Percentiles rank a stretch among this genome's conserved stretches.
Conservation (phyloP, 2,888 invertebrate genomes). For the Nomada ruficornis region DNA sequence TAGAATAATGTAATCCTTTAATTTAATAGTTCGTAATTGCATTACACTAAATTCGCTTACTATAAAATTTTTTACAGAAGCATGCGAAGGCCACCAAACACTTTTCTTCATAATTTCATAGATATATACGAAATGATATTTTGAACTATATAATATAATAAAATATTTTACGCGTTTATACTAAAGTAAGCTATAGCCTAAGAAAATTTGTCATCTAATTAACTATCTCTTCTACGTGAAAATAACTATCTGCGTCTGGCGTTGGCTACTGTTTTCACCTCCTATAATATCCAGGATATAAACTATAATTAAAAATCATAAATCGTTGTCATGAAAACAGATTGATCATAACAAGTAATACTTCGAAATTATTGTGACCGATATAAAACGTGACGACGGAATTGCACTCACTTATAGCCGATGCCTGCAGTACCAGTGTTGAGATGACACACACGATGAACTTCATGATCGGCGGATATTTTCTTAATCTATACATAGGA, state of each 20-base stretch:
- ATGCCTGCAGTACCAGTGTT: slow-evolving; percentile 75
- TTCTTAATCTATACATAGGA: slow-evolving; percentile 44
- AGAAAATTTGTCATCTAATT: slow-evolving; percentile 12
- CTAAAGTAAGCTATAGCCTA: neutral
- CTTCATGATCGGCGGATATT: slow-evolving; percentile 73
- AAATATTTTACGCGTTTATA: neutral
- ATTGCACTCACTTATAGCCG: slow-evolving; percentile 79
- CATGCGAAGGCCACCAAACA: slow-evolving; percentile 11
- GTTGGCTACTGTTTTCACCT: slow-evolving; percentile 72
- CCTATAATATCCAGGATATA: slow-evolving; percentile 74
- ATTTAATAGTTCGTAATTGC: slow-evolving; percentile 8
- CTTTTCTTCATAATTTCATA: slow-evolving; percentile 5
- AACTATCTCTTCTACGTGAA: slow-evolving; percentile 36
- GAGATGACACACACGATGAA: slow-evolving; percentile 74
- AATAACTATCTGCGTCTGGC: slow-evolving; percentile 52
- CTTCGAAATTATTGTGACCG: slow-evolving; percentile 39
- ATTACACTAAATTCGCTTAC: slow-evolving; percentile 23
- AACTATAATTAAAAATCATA: slow-evolving; percentile 76
- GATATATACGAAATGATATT: neutral
- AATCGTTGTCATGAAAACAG: slow-evolving; percentile 49
- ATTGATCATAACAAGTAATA: slow-evolving; percentile 10
- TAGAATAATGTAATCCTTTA: slow-evolving; percentile 24
- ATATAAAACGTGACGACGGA: slow-evolving; percentile 37
- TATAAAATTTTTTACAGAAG: slow-evolving; percentile 10
- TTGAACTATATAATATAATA: slow-evolving; percentile 1